phyloP scores from a whole-genome alignment of 2,113 vertebrate species.

The Epinephelus fuscoguttatus region DNA sequence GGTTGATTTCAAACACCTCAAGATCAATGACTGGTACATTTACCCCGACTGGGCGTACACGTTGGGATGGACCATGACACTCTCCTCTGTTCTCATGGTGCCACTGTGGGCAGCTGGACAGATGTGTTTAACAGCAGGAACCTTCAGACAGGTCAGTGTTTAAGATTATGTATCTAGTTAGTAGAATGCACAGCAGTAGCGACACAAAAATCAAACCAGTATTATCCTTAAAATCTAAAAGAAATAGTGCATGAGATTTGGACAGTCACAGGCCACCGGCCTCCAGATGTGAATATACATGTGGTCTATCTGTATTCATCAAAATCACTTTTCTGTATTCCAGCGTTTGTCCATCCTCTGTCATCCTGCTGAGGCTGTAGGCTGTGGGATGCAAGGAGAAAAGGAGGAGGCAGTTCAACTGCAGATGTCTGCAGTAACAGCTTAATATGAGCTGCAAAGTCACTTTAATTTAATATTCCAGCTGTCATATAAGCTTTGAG shows the following conservation, averaged over 20 bases:
- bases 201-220: no score
- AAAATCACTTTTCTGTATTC: no score
- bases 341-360: constrained; percentile 23
- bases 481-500: no score
- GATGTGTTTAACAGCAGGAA: constrained; percentile 16
- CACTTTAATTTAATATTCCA: no score
- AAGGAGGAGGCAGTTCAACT: neutral
- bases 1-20: constrained; percentile 58
- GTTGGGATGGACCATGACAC: constrained; percentile 56
- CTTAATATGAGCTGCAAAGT: neutral
- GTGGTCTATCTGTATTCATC: no score
- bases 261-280: no score
- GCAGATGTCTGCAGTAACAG: neutral
- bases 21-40: constrained; percentile 58
- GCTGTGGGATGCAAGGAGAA: neutral
- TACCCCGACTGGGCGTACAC: constrained; percentile 68
- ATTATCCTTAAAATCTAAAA: no score
- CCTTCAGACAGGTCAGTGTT: constrained; percentile 27
- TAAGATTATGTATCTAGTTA: no score
- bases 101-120: constrained; percentile 30
- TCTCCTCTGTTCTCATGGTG: constrained; percentile 57
- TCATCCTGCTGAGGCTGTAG: neutral
- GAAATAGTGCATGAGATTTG: no score
- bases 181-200: no score
- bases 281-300: no score